phyloP scores from a whole-genome alignment of 30 jellyfish, hydroid and myxozoan species.

The Phacellophora camtschatica region DNA sequence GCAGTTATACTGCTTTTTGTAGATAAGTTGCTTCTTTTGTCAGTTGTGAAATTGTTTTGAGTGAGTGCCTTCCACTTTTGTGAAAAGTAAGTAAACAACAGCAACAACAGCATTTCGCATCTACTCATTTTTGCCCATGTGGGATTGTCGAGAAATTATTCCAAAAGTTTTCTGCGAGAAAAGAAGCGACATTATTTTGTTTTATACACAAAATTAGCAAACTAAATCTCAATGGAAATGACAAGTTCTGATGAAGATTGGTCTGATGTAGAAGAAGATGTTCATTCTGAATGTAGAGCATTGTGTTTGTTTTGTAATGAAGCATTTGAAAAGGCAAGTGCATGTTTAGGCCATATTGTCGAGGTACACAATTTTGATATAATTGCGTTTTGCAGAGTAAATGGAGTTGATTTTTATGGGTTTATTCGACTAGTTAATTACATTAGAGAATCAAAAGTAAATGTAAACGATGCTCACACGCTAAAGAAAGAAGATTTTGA shows the following conservation, averaged over 20 bases:
- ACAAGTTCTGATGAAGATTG: conserved; percentile 71
- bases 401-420: conserved; percentile 53
- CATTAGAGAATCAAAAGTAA: conserved; percentile 33
- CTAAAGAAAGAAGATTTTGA: conserved; percentile 11
- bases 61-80: no score
- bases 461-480: neutral
- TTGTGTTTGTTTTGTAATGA: conserved; percentile 67
- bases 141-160: no score
- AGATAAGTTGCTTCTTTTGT: no score
- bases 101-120: no score
- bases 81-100: no score
- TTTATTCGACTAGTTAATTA: conserved; percentile 66
- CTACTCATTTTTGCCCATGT: no score
- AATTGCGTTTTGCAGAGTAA: conserved; percentile 12
- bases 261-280: conserved; percentile 69
- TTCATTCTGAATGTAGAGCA: neutral
- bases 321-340: neutral
- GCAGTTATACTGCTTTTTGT: no score
- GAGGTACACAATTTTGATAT: conserved; percentile 48
- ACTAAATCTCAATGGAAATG: neutral
- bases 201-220: neutral
- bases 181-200: neutral
- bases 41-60: no score
- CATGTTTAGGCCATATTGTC: conserved; percentile 58
- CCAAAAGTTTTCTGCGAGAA: neutral